Percentiles rank a stretch among this genome's conserved stretches.
These are phyloP conservation scores for Heteractis magnifica DNA, from an alignment of 92 coral and sea anemone genomes.

Conservation along the genomic window DNA sequence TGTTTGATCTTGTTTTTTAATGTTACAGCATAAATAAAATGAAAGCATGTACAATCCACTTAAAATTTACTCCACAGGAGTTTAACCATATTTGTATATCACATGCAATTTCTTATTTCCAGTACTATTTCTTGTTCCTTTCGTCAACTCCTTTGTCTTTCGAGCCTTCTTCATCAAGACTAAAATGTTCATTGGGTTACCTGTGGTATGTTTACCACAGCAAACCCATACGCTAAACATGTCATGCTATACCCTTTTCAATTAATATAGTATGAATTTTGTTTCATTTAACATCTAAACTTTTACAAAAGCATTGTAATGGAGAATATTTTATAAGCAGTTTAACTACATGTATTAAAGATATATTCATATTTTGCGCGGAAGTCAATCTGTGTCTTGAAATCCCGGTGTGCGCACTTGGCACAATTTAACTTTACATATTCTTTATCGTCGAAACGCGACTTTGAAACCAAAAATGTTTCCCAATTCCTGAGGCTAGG, in stretches of 20 bases:
- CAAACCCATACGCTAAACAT: not conserved
- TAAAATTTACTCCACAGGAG: constrained; percentile 11
- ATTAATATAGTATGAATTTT: not conserved
- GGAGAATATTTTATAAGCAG: constrained; percentile 1
- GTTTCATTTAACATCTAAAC: not conserved
- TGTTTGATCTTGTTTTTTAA: not conserved
- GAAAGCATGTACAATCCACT: not conserved
- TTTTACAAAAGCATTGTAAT: constrained; percentile 1
- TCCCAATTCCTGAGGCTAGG: no score
- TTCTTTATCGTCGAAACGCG: no score
- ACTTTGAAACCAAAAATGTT: no score
- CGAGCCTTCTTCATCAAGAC: not conserved
- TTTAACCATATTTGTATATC: not conserved
- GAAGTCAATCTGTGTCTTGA: no score
- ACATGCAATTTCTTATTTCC: not conserved
- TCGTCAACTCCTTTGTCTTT: not conserved
- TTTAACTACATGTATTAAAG: not conserved
- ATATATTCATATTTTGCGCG: no score
- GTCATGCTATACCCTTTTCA: not conserved
- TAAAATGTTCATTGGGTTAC: not conserved
- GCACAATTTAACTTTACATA: no score
- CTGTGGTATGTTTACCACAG: not conserved
- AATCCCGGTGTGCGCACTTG: no score
- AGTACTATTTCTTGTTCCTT: not conserved
- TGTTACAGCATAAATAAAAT: not conserved